Percentiles rank a stretch among this genome's conserved stretches.
Conservation (phyloP, 2,113 vertebrate species). For the Prochilodus magdalenae region DNA sequence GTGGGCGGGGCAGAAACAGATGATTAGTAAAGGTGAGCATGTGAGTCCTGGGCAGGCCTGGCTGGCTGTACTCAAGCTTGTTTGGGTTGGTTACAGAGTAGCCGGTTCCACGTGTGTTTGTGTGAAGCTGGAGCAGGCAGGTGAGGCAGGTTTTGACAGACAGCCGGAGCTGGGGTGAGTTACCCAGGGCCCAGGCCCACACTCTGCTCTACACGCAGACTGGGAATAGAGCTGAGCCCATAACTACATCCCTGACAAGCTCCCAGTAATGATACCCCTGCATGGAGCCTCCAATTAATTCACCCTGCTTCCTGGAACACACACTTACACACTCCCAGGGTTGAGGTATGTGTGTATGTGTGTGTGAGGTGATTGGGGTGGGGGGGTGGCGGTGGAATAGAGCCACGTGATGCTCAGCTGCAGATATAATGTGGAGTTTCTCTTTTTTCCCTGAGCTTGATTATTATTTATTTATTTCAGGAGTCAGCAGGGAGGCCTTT, state of each 20-base stretch:
- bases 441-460: conserved; percentile 38
- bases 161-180: conserved; percentile 55
- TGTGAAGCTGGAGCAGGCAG: conserved; percentile 5
- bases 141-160: conserved; percentile 63
- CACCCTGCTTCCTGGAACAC: conserved; percentile 70
- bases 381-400: conserved; percentile 60
- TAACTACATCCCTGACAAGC: conserved; percentile 76
- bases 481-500: conserved; percentile 55
- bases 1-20: background rate
- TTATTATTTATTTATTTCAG: conserved; percentile 63
- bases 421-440: conserved; percentile 64
- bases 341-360: conserved; percentile 65
- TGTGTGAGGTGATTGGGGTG: conserved; percentile 44
- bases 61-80: background rate
- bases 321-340: conserved; percentile 61
- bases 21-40: background rate
- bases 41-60: no score
- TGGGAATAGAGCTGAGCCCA: conserved; percentile 76
- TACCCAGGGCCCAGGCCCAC: conserved; percentile 52
- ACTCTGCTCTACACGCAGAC: conserved; percentile 68
- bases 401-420: conserved; percentile 67
- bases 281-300: conserved; percentile 79
- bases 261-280: conserved; percentile 76
- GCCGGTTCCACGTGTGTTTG: background rate
- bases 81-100: background rate